phyloP scores from a whole-genome alignment of 2,113 vertebrate species.

The Centrocercus urophasianus region DNA sequence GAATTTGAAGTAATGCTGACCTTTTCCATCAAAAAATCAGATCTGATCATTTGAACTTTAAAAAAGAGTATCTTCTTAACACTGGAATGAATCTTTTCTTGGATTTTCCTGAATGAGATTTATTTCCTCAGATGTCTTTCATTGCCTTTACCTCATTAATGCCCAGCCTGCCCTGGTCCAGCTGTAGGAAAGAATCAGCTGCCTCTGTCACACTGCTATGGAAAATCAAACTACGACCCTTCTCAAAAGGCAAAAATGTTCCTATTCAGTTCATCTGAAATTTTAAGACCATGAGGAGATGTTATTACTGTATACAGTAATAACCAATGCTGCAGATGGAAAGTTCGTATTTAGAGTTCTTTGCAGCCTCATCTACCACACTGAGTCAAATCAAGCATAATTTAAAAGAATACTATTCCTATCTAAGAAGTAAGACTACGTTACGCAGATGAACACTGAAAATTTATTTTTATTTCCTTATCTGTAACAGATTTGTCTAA shows the following conservation, averaged over 20 bases:
- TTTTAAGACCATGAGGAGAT: neutral
- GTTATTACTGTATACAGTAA: neutral
- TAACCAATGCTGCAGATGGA: neutral
- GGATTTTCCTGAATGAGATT: neutral
- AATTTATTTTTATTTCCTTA: neutral
- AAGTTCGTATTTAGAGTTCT: neutral
- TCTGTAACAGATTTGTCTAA: neutral
- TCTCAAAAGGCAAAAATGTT: neutral
- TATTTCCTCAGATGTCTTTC: neutral
- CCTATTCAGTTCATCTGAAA: neutral
- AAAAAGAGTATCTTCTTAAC: neutral
- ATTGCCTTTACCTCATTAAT: neutral
- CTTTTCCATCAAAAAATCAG: conserved; percentile 3
- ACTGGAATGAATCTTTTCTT: neutral
- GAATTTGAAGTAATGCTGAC: neutral
- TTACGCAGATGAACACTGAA: neutral
- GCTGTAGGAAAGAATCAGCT: neutral
- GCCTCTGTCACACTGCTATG: fast-evolving
- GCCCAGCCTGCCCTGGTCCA: neutral
- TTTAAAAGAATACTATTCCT: neutral
- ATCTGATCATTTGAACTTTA: neutral
- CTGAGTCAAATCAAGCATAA: neutral
- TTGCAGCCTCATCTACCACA: neutral
- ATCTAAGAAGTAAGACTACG: neutral
- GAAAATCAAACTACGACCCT: neutral